phyloP scores from a whole-genome alignment of 1,140 invertebrate genomes.

The Cydia strobilella region DNA sequence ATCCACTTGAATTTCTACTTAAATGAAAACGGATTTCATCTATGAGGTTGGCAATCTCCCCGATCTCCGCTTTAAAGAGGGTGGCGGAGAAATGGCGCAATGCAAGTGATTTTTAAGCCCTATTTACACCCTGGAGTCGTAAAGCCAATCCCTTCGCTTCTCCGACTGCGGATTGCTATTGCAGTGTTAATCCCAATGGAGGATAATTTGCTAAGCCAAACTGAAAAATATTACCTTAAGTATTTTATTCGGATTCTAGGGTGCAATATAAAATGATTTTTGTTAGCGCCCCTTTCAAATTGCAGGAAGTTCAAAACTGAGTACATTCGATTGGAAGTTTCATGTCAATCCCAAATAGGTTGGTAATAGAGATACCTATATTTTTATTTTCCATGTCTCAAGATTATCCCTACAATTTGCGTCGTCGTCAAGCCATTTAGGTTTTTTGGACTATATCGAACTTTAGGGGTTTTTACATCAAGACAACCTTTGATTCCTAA shows the following conservation, averaged over 20 bases:
- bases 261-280: too few relatives aligned
- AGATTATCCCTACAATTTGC: too few relatives aligned
- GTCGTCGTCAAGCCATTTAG: too few relatives aligned
- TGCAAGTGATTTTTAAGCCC: constrained; percentile 64
- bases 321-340: too few relatives aligned
- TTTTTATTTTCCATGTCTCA: too few relatives aligned
- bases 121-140: constrained; percentile 57
- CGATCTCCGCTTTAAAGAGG: constrained; percentile 48
- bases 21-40: constrained; percentile 12
- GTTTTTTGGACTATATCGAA: too few relatives aligned
- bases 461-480: too few relatives aligned
- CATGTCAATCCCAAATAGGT: too few relatives aligned
- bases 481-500: too few relatives aligned
- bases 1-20: neutral
- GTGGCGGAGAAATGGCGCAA: constrained; percentile 40
- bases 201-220: neutral
- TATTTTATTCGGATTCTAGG: neutral
- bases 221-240: constrained; percentile 20
- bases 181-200: constrained; percentile 10
- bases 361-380: too few relatives aligned
- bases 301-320: too few relatives aligned
- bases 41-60: constrained; percentile 6
- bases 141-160: constrained; percentile 44
- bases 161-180: constrained; percentile 12
- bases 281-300: too few relatives aligned